Base-by-base conservation (phyloP, 2,797 vertebrate species). In the Mus minutoides region DNA sequence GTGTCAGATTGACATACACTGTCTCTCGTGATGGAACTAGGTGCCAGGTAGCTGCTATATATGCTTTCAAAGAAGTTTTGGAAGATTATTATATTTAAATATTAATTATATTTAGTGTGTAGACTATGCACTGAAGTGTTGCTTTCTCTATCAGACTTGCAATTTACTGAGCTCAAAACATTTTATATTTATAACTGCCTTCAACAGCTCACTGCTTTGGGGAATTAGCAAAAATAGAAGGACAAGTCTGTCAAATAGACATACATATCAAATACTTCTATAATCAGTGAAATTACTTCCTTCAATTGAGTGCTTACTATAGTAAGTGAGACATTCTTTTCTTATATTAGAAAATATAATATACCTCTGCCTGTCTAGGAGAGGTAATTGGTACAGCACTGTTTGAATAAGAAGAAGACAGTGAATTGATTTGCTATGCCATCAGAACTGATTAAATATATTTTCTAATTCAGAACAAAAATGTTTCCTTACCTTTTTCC, bases 401-500 rank as follows among this genome's bases (percentile, higher is more conserved):
- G 37, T 62, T 34, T 34, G 12, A 88, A 62, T 56, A 73, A 82
- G 82, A 37, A 88, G 40, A 58, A 67, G 71, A 60, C 4, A 46
- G 5, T 43, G 31, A 75, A 89, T 64, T 84, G 84, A n/a, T 43
- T 73, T 78, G 56, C 34, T 76, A 54, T 43, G 19, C 4, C 56
- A n/a, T 82, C 22, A 79, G 21, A 56, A 46, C 17, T 80, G 75
- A 91, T 40, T 90, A 71, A 80, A 40, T 46, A 0, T 2, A 6
- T 29, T 54, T 96, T 94, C 85, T 92, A 40, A 94, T 71, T 64
- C 34, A 64, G 80, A 87, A 79, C 17, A 58, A 77, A 92, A 71
- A 78, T 21, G 6, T 83, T 60, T 40, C 43, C 24, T 88, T 96
- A 56, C 43, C 88, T 96, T 75, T 80, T 56, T 94, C 89, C 97